A percentile compares a stretch with the other conserved stretches of the same genome.
Conservation (phyloP, 2,888 invertebrate genomes). For the Holacanthella duospinosa region DNA sequence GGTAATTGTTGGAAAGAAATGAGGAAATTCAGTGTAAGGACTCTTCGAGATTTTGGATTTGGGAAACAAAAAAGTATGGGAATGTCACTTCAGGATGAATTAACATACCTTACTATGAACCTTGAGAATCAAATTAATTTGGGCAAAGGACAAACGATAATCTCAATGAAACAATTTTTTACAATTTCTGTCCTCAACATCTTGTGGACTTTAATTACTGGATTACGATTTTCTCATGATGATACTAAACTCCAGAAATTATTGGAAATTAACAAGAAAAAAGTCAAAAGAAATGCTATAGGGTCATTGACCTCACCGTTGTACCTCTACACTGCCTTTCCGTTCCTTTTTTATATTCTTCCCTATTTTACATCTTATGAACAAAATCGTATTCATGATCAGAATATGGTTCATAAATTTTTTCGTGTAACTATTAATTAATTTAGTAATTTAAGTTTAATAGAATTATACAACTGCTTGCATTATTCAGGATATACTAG, state of each 20-base stretch:
- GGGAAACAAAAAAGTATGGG: constrained; percentile 32
- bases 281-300: constrained; percentile 17
- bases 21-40: constrained; percentile 34
- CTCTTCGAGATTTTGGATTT: constrained; percentile 36
- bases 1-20: constrained; percentile 36
- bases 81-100: constrained; percentile 27
- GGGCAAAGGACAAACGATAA: background rate
- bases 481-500: constrained; percentile 19
- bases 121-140: background rate
- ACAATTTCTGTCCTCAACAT: constrained; percentile 31
- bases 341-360: constrained; percentile 19
- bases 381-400: constrained; percentile 9
- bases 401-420: background rate
- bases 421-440: background rate
- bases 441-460: background rate
- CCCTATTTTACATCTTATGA: constrained; percentile 14
- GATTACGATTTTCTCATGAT: constrained; percentile 26
- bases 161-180: constrained; percentile 27
- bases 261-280: constrained; percentile 17
- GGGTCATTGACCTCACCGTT: constrained; percentile 14
- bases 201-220: constrained; percentile 34
- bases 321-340: constrained; percentile 18
- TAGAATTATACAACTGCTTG: background rate
- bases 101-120: constrained; percentile 20
- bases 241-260: constrained; percentile 23